Evolutionary conservation across 2,888 invertebrate genomes (phyloP).

Genomic region (Orthosia gothica): DNA sequence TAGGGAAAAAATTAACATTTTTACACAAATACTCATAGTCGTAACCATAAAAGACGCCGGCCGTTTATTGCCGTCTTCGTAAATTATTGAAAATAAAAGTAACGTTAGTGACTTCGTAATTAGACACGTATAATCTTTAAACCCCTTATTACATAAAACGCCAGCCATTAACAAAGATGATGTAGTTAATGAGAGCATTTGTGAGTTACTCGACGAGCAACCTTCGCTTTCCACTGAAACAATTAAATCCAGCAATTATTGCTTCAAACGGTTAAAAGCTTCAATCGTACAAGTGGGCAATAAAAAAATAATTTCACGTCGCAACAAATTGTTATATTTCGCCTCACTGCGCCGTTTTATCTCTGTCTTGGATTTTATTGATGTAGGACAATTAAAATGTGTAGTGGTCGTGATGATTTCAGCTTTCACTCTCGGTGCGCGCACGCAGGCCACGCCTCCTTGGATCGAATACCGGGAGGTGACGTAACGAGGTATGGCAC

Average conservation of each 20-base stretch:
- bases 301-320: slow-evolving; percentile 51
- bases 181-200: slow-evolving; percentile 25
- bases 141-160: slow-evolving; percentile 29
- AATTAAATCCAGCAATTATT: slow-evolving; percentile 52
- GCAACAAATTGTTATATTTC: slow-evolving; percentile 58
- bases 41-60: background rate
- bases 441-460: slow-evolving; percentile 75
- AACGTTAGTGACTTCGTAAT: slow-evolving; percentile 4
- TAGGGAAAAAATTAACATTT: background rate
- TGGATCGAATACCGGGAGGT: slow-evolving; percentile 63
- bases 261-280: slow-evolving; percentile 41
- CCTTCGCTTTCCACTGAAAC: slow-evolving; percentile 48
- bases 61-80: background rate
- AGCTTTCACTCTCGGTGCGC: slow-evolving; percentile 85
- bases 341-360: slow-evolving; percentile 36
- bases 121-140: slow-evolving; percentile 13
- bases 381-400: slow-evolving; percentile 77
- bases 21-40: background rate
- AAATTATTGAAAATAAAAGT: slow-evolving; percentile 17
- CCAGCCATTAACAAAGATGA: slow-evolving; percentile 15
- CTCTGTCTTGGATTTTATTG: slow-evolving; percentile 67
- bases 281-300: slow-evolving; percentile 31
- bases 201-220: slow-evolving; percentile 11
- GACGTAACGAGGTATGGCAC: slow-evolving; percentile 73
- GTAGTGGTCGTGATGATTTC: slow-evolving; percentile 81